Percentiles rank a stretch among this genome's conserved stretches.
Evolutionary conservation across 1,140 invertebrate species (phyloP).

Genomic region (Drosophila repleta): DNA sequence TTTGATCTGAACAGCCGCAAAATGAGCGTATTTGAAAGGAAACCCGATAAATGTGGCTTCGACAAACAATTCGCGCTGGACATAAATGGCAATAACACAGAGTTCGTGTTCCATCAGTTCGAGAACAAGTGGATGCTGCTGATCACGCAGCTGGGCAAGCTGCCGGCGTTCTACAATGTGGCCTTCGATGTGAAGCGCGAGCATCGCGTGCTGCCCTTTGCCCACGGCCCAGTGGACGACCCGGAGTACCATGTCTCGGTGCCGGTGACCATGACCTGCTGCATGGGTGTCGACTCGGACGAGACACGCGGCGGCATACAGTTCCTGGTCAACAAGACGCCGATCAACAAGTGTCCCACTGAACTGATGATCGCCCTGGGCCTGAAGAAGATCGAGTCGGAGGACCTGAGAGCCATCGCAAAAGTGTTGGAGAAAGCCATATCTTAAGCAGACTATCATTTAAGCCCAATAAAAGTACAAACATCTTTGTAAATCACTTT

Average conservation of each 20-base stretch:
- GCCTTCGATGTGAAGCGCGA: constrained; percentile 62
- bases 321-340: constrained; percentile 69
- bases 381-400: constrained; percentile 57
- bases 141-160: constrained; percentile 68
- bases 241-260: constrained; percentile 63
- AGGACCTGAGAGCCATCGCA: constrained; percentile 57
- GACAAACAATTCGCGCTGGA: constrained; percentile 59
- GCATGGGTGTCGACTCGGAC: constrained; percentile 60
- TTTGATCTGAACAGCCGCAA: neutral
- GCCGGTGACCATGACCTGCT: constrained; percentile 62
- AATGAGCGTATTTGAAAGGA: constrained; percentile 8
- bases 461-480: neutral
- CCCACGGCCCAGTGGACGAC: constrained; percentile 53
- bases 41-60: constrained; percentile 54
- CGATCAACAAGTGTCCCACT: constrained; percentile 56
- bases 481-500: neutral
- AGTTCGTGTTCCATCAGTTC: constrained; percentile 74
- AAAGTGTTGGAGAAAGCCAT: constrained; percentile 51
- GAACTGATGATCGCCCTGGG: constrained; percentile 70
- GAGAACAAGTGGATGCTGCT: constrained; percentile 75
- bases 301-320: constrained; percentile 74
- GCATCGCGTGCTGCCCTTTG: constrained; percentile 25
- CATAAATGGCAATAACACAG: constrained; percentile 62
- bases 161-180: constrained; percentile 70
- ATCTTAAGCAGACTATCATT: constrained; percentile 24